phyloP scores from a whole-genome alignment of 2,888 invertebrate species.

The Cerastis leucographa region DNA sequence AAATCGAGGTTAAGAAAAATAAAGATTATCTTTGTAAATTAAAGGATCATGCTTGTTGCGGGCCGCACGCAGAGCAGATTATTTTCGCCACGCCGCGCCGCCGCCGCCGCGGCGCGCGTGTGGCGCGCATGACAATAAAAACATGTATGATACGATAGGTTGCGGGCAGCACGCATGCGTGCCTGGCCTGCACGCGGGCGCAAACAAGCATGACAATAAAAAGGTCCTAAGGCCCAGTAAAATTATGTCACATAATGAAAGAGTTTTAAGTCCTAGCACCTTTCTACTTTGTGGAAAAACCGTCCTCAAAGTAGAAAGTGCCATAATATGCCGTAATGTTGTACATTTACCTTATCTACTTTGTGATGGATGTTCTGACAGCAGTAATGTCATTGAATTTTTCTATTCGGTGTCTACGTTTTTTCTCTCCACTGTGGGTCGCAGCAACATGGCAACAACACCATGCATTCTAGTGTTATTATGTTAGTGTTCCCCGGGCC shows the following conservation, averaged over 20 bases:
- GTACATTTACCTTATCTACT: background rate
- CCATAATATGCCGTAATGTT: background rate
- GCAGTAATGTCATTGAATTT: background rate
- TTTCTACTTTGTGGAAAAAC: background rate
- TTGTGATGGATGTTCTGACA: background rate
- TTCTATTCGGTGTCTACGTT: background rate
- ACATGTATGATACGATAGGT: no score
- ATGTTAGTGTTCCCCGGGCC: background rate
- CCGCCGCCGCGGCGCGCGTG: no score
- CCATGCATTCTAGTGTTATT: background rate
- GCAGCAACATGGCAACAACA: constrained; percentile 9
- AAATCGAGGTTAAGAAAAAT: background rate
- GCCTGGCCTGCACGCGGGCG: no score
- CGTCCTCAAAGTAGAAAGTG: background rate
- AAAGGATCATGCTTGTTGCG: no score
- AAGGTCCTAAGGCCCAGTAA: no score
- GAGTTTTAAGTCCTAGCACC: background rate
- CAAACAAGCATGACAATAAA: no score
- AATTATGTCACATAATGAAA: background rate
- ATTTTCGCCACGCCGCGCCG: no score
- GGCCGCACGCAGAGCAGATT: no score
- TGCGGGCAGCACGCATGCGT: no score
- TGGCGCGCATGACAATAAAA: no score
- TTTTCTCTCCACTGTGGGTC: background rate
- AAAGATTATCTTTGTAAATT: background rate